Percentiles rank a stretch among this genome's conserved stretches.
These are phyloP conservation scores for Spatulosminthurus flaviceps DNA, from an alignment of 2,888 invertebrate species.

Conservation along the genomic window DNA sequence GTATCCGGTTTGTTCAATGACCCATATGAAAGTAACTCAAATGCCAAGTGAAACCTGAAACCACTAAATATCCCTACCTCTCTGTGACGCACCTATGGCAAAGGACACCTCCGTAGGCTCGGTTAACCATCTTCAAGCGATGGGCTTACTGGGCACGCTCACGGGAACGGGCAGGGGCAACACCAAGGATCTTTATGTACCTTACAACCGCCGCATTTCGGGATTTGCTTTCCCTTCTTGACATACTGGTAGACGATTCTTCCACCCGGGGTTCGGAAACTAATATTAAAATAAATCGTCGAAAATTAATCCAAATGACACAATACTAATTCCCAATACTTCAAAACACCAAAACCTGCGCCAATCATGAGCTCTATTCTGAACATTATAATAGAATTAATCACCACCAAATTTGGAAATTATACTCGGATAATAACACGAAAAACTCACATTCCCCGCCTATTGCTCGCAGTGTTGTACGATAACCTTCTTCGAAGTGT, in stretches of 20 bases:
- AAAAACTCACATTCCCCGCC: conserved; percentile 90
- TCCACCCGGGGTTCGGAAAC: conserved; percentile 98
- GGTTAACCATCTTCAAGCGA: conserved; percentile 95
- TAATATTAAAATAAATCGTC: conserved; percentile 66
- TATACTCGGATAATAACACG: no score
- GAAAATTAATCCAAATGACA: background rate
- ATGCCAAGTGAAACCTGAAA: background rate
- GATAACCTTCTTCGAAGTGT: no score
- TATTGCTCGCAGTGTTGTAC: no score
- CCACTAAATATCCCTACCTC: conserved; percentile 70
- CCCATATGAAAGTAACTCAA: background rate
- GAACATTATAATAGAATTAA: no score
- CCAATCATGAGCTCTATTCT: no score
- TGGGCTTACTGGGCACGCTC: conserved; percentile 91
- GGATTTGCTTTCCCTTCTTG: conserved; percentile 96
- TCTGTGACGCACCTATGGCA: conserved; percentile 97
- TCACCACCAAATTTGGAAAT: no score
- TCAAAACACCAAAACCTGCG: no score
- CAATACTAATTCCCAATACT: no score
- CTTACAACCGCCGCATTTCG: conserved; percentile 98
- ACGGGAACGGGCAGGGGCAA: conserved; percentile 92
- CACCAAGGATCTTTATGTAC: conserved; percentile 94
- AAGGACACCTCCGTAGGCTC: conserved; percentile 96
- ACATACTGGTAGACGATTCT: conserved; percentile 96
- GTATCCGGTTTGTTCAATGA: background rate